phyloP scores from a whole-genome alignment of 2,888 invertebrate species.

The Phyllotreta striolata region DNA sequence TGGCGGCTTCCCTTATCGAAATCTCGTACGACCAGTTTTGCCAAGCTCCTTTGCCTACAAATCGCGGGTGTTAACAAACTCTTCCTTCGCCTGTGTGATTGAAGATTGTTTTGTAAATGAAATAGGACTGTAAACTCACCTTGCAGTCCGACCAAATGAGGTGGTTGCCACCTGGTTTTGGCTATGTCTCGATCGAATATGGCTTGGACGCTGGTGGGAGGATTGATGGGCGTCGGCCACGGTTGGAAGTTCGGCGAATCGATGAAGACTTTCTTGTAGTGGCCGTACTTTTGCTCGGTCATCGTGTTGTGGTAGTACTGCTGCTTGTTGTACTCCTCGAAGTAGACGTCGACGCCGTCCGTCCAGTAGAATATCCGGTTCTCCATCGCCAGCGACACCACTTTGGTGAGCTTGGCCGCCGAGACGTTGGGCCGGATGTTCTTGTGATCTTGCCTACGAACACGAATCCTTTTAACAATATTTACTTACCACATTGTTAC shows the following conservation, averaged over 20 bases:
- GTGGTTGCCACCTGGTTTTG: slow-evolving; percentile 83
- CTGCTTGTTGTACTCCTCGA: slow-evolving; percentile 79
- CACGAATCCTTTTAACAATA: no score
- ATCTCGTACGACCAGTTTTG: slow-evolving; percentile 83
- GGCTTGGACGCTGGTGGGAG: slow-evolving; percentile 82
- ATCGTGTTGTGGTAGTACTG: slow-evolving; percentile 82
- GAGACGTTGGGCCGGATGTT: slow-evolving; percentile 79
- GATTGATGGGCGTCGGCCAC: slow-evolving; percentile 78
- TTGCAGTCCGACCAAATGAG: slow-evolving; percentile 78
- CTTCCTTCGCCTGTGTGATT: no score
- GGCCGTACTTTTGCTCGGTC: slow-evolving; percentile 62
- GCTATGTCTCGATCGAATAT: slow-evolving; percentile 80
- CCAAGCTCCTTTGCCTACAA: slow-evolving; percentile 69
- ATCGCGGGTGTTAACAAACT: not conserved
- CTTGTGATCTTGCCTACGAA: slow-evolving; percentile 69
- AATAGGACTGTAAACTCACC: slow-evolving; percentile 58
- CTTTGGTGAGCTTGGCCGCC: slow-evolving; percentile 76
- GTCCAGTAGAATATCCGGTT: slow-evolving; percentile 88
- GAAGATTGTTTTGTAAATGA: no score
- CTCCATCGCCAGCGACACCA: slow-evolving; percentile 78
- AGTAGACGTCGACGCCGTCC: slow-evolving; percentile 76
- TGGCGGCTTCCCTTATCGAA: slow-evolving; percentile 67
- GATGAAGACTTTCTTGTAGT: slow-evolving; percentile 60
- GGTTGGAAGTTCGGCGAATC: slow-evolving; percentile 79
- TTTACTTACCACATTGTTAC: no score